phyloP scores from a whole-genome alignment of 2,113 vertebrate genomes.

The Tretioscincus oriximinensis region DNA sequence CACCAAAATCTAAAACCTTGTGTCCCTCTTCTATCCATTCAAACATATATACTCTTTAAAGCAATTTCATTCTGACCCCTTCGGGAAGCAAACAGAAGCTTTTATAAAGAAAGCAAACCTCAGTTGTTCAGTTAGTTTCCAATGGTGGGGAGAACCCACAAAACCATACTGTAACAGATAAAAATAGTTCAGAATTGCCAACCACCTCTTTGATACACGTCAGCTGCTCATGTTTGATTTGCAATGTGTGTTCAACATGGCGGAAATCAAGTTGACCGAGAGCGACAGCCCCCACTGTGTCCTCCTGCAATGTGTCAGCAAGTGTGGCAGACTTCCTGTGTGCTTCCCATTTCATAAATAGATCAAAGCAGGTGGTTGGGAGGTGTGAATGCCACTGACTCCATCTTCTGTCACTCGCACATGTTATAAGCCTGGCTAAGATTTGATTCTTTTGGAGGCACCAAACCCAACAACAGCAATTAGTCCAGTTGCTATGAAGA shows the following conservation, averaged over 20 bases:
- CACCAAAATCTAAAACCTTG: not conserved
- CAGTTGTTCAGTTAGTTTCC: slow-evolving; percentile 6
- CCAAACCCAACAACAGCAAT: slow-evolving; percentile 41
- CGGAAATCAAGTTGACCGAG: slow-evolving; percentile 4
- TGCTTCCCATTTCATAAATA: slow-evolving; percentile 33
- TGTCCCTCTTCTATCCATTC: not conserved
- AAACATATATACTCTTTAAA: not conserved
- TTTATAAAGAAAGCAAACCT: not conserved
- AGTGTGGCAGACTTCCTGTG: slow-evolving; percentile 36
- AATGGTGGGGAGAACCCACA: not conserved
- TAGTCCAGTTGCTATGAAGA: slow-evolving; percentile 21
- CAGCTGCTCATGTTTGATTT: slow-evolving; percentile 37
- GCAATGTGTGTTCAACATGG: slow-evolving; percentile 37
- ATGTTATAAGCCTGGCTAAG: slow-evolving; percentile 38
- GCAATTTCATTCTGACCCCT: not conserved
- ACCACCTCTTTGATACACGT: slow-evolving; percentile 14
- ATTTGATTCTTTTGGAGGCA: slow-evolving; percentile 46
- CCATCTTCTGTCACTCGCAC: slow-evolving; percentile 46
- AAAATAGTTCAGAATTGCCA: slow-evolving; percentile 35
- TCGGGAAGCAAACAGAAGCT: not conserved
- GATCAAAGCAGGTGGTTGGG: slow-evolving; percentile 34
- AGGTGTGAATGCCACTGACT: slow-evolving; percentile 30
- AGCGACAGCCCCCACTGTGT: slow-evolving; percentile 43
- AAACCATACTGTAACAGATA: not conserved
- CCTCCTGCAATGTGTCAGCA: slow-evolving; percentile 22